Conservation (phyloP, 2,888 invertebrate genomes). For the Eristalis intricaria region DNA sequence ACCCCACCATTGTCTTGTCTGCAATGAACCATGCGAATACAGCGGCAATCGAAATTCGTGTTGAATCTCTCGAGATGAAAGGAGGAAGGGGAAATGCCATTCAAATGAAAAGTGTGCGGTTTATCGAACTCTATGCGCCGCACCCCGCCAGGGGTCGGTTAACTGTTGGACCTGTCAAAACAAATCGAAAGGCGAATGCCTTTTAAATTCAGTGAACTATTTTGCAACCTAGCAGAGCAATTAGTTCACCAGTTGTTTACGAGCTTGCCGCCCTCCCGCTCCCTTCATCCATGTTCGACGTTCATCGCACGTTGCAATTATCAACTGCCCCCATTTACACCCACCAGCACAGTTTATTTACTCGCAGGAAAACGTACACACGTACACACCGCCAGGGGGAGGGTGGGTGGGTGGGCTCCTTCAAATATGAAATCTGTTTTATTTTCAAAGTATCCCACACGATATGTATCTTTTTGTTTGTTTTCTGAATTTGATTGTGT, state of each 20-base stretch:
- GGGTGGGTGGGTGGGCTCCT: neutral
- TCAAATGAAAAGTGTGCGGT: neutral
- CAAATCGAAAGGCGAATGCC: neutral
- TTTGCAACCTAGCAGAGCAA: neutral
- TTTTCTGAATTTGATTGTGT: slow-evolving; percentile 4
- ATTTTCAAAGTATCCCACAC: neutral
- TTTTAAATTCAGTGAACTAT: neutral
- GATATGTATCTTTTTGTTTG: neutral
- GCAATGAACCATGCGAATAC: too few species aligned
- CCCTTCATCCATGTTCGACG: neutral
- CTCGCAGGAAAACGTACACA: neutral
- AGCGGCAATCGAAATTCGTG: too few species aligned
- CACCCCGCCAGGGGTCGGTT: neutral
- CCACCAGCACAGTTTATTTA: neutral
- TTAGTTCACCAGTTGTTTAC: neutral
- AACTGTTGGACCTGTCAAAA: neutral
- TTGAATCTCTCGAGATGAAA: too few species aligned
- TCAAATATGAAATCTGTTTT: neutral
- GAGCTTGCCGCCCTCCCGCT: neutral
- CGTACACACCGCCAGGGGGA: neutral
- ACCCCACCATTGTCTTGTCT: too few species aligned
- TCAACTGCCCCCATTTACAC: neutral
- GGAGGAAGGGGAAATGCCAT: too few species aligned
- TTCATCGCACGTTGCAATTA: neutral
- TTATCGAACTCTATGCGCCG: neutral